These are phyloP conservation scores for Himalopsyche tibetana DNA, from an alignment of 2,888 invertebrate genomes.

Conservation along the genomic window DNA sequence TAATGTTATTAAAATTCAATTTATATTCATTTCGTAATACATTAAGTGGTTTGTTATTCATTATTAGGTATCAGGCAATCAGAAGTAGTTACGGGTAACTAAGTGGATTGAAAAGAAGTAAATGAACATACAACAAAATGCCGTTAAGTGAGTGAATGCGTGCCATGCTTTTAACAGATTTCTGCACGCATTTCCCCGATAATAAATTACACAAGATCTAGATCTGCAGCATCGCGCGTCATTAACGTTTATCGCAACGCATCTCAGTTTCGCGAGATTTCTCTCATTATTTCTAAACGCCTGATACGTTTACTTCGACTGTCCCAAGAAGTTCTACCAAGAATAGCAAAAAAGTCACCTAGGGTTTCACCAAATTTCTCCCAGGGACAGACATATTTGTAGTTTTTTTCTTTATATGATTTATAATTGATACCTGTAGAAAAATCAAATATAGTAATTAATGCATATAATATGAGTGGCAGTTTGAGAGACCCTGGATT, in stretches of 20 bases:
- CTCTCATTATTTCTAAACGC: constrained; percentile 46
- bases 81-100: background rate
- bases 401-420: too few relatives aligned
- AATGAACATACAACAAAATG: constrained; percentile 31
- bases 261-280: constrained; percentile 44
- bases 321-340: background rate
- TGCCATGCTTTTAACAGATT: constrained; percentile 51
- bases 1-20: too few relatives aligned
- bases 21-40: too few relatives aligned
- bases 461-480: too few relatives aligned
- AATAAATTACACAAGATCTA: constrained; percentile 53
- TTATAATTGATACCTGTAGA: too few relatives aligned
- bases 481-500: too few relatives aligned
- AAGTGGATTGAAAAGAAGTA: background rate
- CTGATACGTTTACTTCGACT: background rate
- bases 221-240: constrained; percentile 53
- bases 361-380: too few relatives aligned
- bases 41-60: too few relatives aligned
- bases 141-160: constrained; percentile 46
- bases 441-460: too few relatives aligned
- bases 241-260: constrained; percentile 46
- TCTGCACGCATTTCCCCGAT: constrained; percentile 57
- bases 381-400: too few relatives aligned
- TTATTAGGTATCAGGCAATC: background rate
- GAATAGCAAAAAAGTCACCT: background rate